Evolutionary conservation across 1,140 invertebrate species (phyloP), one percentile per base, ranked within the genome.

Genomic region (Nixonia krombeini): DNA sequence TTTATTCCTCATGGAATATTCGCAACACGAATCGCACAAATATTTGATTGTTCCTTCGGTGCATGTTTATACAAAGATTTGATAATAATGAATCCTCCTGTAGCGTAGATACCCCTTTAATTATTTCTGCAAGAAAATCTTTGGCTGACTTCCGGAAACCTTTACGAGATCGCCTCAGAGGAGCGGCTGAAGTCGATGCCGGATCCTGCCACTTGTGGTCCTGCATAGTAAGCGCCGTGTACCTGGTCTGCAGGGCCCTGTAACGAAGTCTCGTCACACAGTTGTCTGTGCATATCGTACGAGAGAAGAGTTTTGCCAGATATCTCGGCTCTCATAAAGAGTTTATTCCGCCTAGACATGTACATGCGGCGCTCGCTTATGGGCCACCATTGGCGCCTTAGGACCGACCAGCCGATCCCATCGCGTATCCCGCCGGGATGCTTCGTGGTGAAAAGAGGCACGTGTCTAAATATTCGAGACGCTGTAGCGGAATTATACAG

Each of bases 191-290:
- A 47, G 47, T 53, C 38, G 44, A 26, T n/a, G 17, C 12, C 7
- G 3, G 16, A 33, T 33, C 10, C 21, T 45, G 29, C 45, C 37
- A 41, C 44, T 56, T 47, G 61, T 41, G 69, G 69, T 57, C 49
- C 53, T 70, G 71, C 71, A 73, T 73, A 73, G 71, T 70, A 73
- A 73, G 56, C 50, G 44, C 51, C 35, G 49, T 28, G 31, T 66
- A 62, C 64, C 46, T 37, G 61, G 74, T 75, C 79, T 76, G 74
- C 37, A 56, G 75, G 76, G 78, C 72, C 58, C 72, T 53, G 73
- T 81, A 82, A 82, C 79, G 45, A 70, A 81, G 80, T 82, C 78
- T 80, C 73, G 79, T 84, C 80, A 82, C 78, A 81, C 72, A 70
- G 74, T 79, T 80, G 79, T 83, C 76, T 80, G 78, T 81, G 78